A percentile compares a stretch with the other conserved stretches of the same genome.
Conservation (phyloP, 2,797 vertebrate species). For the Austrolebias charrua region DNA sequence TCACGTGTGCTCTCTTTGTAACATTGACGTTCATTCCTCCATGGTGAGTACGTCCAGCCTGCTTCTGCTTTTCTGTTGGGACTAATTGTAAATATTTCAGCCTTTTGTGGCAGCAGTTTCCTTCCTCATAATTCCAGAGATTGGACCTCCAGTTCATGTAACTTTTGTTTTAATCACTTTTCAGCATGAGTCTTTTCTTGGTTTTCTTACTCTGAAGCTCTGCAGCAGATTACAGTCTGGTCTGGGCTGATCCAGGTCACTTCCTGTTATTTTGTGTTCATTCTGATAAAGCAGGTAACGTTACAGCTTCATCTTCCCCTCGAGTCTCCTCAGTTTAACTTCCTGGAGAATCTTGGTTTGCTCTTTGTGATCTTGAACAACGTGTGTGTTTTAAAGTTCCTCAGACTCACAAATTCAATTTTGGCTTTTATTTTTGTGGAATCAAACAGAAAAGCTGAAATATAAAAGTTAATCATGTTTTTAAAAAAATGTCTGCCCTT, state of each 20-base stretch:
- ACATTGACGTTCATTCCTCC: conserved; percentile 81
- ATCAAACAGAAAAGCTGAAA: neutral
- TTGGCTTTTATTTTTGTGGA: conserved; percentile 1
- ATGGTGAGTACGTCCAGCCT: conserved; percentile 79
- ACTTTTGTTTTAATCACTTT: conserved; percentile 17
- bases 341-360: neutral
- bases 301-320: conserved; percentile 6
- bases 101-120: conserved; percentile 14
- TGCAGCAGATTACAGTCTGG: conserved; percentile 3
- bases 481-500: no score
- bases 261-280: neutral
- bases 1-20: conserved; percentile 83
- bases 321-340: conserved; percentile 2
- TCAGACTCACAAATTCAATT: neutral
- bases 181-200: conserved; percentile 22
- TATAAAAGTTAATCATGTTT: neutral
- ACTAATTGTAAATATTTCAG: conserved; percentile 53
- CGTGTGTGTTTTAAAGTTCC: neutral
- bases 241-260: conserved; percentile 7
- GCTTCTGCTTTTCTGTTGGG: conserved; percentile 50
- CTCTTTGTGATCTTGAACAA: neutral
- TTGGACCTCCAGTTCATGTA: conserved; percentile 13
- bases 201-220: conserved; percentile 12
- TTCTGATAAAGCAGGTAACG: neutral
- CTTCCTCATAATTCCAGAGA: conserved; percentile 10